These are phyloP conservation scores for Mnemiopsis leidyi DNA, from an alignment of 37 sponge, comb jelly and placozoan genomes.

Conservation along the genomic window DNA sequence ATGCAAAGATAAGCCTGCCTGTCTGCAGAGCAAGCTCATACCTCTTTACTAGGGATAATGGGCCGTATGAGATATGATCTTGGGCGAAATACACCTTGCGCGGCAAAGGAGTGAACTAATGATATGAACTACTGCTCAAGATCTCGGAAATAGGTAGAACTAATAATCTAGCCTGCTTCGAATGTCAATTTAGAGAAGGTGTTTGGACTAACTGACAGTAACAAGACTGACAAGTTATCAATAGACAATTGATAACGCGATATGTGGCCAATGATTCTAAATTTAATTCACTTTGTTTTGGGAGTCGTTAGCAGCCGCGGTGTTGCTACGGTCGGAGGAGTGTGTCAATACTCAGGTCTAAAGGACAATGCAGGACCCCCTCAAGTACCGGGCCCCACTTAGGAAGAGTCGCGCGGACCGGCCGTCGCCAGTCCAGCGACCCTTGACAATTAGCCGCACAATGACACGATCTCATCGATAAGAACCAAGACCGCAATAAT, in stretches of 20 bases:
- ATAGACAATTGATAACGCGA: slow-evolving; percentile 11
- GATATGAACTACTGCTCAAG: background rate
- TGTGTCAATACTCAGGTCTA: background rate
- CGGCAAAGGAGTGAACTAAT: background rate
- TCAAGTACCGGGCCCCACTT: background rate
- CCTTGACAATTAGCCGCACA: background rate
- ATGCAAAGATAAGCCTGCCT: background rate
- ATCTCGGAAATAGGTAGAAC: background rate
- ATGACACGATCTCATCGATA: background rate
- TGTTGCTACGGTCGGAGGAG: background rate
- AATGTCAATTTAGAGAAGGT: background rate
- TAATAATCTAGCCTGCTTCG: background rate
- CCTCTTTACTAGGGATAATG: background rate
- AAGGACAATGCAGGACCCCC: background rate
- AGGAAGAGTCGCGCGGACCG: background rate
- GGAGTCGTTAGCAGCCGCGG: background rate
- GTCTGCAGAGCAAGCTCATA: too few species aligned
- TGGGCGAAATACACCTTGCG: background rate
- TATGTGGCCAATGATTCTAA: slow-evolving; percentile 42
- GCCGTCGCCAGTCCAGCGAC: background rate
- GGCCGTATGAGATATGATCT: background rate
- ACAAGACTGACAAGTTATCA: background rate
- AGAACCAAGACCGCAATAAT: background rate
- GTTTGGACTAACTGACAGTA: background rate
- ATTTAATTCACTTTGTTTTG: slow-evolving; percentile 35